Conservation (phyloP, 2,797 vertebrate species). For the Poeciliopsis infans region DNA sequence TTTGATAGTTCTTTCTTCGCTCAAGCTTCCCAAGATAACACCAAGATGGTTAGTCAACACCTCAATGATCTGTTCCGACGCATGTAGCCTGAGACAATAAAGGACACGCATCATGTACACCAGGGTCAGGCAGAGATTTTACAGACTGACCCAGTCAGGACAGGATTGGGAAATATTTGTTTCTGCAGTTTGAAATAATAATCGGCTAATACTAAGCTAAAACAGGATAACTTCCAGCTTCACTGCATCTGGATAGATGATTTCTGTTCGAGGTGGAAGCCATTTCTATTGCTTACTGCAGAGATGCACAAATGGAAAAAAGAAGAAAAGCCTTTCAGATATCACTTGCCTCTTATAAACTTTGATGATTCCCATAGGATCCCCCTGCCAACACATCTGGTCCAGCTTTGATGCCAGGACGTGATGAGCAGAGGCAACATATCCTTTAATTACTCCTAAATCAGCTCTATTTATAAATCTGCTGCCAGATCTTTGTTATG, state of each 20-base stretch:
- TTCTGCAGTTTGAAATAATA: conserved; percentile 5
- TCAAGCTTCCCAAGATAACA: neutral
- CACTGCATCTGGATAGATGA: conserved; percentile 26
- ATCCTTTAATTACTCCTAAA: conserved; percentile 76
- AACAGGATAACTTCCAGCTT: conserved; percentile 5
- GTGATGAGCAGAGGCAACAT: conserved; percentile 61
- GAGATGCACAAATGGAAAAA: conserved; percentile 30
- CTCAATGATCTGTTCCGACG: neutral
- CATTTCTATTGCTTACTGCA: conserved; percentile 11
- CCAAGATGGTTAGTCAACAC: neutral
- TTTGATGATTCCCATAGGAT: conserved; percentile 64
- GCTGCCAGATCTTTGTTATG: conserved; percentile 47
- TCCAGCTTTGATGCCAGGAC: conserved; percentile 62
- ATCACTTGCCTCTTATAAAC: conserved; percentile 62
- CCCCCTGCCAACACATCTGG: conserved; percentile 75
- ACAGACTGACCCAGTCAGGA: neutral
- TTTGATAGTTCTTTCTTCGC: neutral
- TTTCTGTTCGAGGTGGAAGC: conserved; percentile 29
- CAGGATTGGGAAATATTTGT: neutral
- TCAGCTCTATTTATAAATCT: conserved; percentile 65
- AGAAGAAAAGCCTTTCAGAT: conserved; percentile 49
- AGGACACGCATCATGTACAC: neutral
- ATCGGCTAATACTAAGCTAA: conserved; percentile 3
- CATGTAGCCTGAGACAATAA: neutral
- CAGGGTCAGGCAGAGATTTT: neutral